Conservation (phyloP, 2,888 invertebrate genomes). For the Eubasilissa splendida region DNA sequence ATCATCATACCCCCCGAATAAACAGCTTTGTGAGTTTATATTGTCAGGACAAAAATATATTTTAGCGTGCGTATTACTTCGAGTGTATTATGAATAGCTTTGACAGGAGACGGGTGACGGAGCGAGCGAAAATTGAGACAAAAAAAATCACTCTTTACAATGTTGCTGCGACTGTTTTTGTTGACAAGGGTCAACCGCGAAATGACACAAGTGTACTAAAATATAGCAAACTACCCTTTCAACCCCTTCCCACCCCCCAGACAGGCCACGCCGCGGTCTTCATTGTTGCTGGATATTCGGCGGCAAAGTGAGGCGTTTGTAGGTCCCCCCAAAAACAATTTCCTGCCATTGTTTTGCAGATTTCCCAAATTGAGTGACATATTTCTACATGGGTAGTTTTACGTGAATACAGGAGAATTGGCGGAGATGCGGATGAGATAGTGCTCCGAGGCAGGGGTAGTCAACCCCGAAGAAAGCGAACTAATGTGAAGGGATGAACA, state of each 20-base stretch:
- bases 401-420: background rate
- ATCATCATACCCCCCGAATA: too few species aligned
- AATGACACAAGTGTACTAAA: constrained; percentile 20
- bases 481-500: too few species aligned
- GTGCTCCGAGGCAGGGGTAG: too few species aligned
- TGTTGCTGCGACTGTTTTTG: background rate
- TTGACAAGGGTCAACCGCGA: constrained; percentile 16
- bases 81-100: too few species aligned
- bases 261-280: background rate
- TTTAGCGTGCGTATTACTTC: too few species aligned
- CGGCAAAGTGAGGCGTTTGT: background rate
- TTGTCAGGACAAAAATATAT: too few species aligned
- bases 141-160: constrained; percentile 15
- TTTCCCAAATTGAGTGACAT: constrained; percentile 25
- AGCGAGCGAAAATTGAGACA: background rate
- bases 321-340: constrained; percentile 12
- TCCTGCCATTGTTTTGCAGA: constrained; percentile 21
- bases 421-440: too few species aligned
- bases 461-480: too few species aligned
- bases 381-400: constrained; percentile 28
- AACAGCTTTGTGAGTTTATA: too few species aligned
- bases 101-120: background rate
- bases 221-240: constrained; percentile 16
- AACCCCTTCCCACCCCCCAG: background rate
- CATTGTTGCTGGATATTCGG: background rate